These are phyloP conservation scores for Etheostoma cragini DNA, from an alignment of 2,113 vertebrate genomes.

Conservation along the genomic window DNA sequence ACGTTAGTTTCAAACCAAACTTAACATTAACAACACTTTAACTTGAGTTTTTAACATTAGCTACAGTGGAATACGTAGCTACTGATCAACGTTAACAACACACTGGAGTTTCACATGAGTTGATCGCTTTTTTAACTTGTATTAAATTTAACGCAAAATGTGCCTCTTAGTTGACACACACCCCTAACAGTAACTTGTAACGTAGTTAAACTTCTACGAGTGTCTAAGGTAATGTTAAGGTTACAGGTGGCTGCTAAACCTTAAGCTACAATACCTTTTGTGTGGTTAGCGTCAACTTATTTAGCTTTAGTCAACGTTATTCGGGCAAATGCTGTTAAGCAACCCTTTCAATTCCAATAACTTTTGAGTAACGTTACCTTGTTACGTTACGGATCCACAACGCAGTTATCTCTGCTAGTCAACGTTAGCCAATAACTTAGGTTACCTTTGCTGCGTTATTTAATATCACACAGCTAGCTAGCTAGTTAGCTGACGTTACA, in stretches of 20 bases:
- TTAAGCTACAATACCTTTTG: neutral
- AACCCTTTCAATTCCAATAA: neutral
- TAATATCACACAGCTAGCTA: neutral
- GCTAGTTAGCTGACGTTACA: constrained; percentile 10
- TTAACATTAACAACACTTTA: neutral
- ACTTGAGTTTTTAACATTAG: neutral
- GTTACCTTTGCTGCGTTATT: constrained; percentile 20
- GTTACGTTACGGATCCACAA: neutral
- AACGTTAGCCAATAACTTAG: constrained; percentile 6
- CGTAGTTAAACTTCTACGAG: neutral
- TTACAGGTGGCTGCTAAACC: neutral
- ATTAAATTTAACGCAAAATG: neutral
- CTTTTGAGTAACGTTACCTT: neutral
- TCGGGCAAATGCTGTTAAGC: neutral
- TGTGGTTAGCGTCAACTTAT: neutral
- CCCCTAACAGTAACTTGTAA: neutral
- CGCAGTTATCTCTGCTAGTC: neutral
- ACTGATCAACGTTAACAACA: neutral
- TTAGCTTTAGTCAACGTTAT: neutral
- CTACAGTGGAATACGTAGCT: neutral
- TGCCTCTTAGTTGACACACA: constrained; percentile 8
- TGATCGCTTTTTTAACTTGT: neutral
- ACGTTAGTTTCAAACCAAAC: constrained; percentile 17
- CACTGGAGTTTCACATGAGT: neutral
- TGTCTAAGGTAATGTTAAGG: constrained; percentile 8